Evolutionary conservation across 2,797 vertebrate genomes (phyloP).

Genomic region (Sylvilagus floridanus): DNA sequence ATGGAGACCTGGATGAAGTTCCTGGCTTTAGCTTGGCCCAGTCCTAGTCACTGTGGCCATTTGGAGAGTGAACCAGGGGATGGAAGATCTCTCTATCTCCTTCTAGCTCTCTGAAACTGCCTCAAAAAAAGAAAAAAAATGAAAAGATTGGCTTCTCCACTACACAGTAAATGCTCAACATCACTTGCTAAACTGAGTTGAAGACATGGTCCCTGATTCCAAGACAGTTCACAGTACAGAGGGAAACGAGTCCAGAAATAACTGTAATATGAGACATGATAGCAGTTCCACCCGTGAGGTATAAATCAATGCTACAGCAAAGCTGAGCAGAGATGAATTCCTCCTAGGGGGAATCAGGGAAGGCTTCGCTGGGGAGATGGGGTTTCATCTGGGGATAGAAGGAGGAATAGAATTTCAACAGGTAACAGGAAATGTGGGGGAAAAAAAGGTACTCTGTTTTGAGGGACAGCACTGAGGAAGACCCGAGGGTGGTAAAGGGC

Average conservation of each 20-base stretch:
- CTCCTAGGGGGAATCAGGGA: slow-evolving; percentile 41
- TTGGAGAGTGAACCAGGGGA: no score
- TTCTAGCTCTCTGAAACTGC: no score
- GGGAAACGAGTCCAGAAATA: slow-evolving; percentile 62
- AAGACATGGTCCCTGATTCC: slow-evolving; percentile 31
- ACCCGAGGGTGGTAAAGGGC: background rate
- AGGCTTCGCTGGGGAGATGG: slow-evolving; percentile 67
- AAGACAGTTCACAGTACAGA: slow-evolving; percentile 35
- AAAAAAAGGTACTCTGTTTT: slow-evolving; percentile 36
- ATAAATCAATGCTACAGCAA: slow-evolving; percentile 65
- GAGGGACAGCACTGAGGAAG: background rate
- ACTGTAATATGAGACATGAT: slow-evolving; percentile 64
- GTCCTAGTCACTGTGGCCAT: no score
- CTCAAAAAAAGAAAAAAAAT: no score
- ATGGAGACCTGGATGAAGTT: no score
- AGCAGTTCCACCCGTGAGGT: slow-evolving; percentile 38
- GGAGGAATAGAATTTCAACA: slow-evolving; percentile 67
- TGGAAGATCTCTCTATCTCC: no score
- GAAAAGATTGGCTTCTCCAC: background rate
- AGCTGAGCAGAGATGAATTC: slow-evolving; percentile 56
- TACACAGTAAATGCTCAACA: background rate
- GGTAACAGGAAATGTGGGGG: slow-evolving; percentile 64
- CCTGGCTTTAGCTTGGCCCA: no score
- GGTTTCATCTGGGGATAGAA: slow-evolving; percentile 60
- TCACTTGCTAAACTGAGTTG: slow-evolving; percentile 9